Conservation (phyloP, 1,140 invertebrate genomes). For the Pseudomyrmex sp. region DNA sequence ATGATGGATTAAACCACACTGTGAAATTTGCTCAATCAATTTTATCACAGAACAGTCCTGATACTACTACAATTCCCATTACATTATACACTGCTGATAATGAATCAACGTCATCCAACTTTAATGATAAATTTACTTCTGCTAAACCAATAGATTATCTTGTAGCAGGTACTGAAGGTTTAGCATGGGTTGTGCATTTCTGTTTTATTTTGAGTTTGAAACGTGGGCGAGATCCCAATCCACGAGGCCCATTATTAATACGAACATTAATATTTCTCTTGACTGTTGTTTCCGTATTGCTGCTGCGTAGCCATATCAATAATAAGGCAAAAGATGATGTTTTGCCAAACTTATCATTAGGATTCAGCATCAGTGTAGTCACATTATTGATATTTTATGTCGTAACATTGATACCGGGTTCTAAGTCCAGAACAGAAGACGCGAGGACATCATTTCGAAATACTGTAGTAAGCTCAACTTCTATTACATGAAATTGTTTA, state of each 20-base stretch:
- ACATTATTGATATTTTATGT: constrained; percentile 85
- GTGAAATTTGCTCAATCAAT: constrained; percentile 63
- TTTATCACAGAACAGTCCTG: constrained; percentile 33
- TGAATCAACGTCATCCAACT: constrained; percentile 20
- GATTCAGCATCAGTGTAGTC: constrained; percentile 81
- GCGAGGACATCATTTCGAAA: constrained; percentile 79
- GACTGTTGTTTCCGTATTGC: constrained; percentile 74
- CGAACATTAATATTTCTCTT: constrained; percentile 83
- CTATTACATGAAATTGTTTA: constrained; percentile 43
- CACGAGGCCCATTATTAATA: constrained; percentile 89
- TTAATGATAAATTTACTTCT: constrained; percentile 75
- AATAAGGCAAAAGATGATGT: constrained; percentile 73
- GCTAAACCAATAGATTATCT: constrained; percentile 89
- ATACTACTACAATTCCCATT: background rate
- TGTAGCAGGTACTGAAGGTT: constrained; percentile 87
- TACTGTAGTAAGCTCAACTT: constrained; percentile 84
- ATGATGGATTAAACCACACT: constrained; percentile 61
- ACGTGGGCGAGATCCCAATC: constrained; percentile 86
- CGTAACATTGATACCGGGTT: constrained; percentile 87
- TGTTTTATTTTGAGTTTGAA: constrained; percentile 90
- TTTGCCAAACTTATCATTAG: constrained; percentile 79
- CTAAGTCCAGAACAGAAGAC: constrained; percentile 67
- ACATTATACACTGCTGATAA: constrained; percentile 34
- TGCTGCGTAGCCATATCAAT: constrained; percentile 77
- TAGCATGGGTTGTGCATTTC: constrained; percentile 93